A percentile compares a stretch with the other conserved stretches of the same genome.
Conservation (phyloP, 2,113 vertebrate genomes). For the Mormyrus iriodes region DNA sequence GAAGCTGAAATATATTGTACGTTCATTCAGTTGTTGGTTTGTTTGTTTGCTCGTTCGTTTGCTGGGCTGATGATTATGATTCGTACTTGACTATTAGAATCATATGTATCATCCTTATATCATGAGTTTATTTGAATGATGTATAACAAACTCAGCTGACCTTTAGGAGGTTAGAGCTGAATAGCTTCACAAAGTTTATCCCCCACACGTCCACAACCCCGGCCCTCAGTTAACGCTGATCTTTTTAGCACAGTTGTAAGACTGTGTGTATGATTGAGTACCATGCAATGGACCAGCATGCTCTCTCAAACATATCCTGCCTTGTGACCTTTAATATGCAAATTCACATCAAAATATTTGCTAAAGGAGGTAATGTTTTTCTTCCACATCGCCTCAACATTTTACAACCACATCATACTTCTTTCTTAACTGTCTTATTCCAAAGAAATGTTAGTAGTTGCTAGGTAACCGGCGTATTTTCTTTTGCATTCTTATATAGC, state of each 20-base stretch:
- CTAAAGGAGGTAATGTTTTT: background rate
- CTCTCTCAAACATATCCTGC: background rate
- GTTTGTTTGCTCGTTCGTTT: background rate
- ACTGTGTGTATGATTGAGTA: background rate
- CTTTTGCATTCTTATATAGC: slow-evolving; percentile 58
- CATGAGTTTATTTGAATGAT: background rate
- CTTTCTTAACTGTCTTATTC: slow-evolving; percentile 63
- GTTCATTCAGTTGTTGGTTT: background rate
- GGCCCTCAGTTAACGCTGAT: background rate
- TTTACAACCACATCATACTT: slow-evolving; percentile 54
- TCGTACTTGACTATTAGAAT: background rate
- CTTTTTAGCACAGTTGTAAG: background rate
- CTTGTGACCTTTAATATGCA: background rate
- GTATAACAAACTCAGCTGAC: background rate
- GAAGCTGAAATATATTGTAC: too few species aligned
- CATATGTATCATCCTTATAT: background rate
- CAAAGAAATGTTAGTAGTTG: slow-evolving; percentile 61
- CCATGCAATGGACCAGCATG: background rate
- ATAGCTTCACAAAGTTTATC: background rate
- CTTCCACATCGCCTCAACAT: slow-evolving; percentile 26
- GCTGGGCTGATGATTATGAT: background rate
- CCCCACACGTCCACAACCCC: background rate
- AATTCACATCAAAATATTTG: background rate
- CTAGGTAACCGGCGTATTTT: slow-evolving; percentile 65
- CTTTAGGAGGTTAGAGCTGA: background rate